Base-by-base conservation (phyloP, 1,140 invertebrate species). In the Sarcophaga bullata region DNA sequence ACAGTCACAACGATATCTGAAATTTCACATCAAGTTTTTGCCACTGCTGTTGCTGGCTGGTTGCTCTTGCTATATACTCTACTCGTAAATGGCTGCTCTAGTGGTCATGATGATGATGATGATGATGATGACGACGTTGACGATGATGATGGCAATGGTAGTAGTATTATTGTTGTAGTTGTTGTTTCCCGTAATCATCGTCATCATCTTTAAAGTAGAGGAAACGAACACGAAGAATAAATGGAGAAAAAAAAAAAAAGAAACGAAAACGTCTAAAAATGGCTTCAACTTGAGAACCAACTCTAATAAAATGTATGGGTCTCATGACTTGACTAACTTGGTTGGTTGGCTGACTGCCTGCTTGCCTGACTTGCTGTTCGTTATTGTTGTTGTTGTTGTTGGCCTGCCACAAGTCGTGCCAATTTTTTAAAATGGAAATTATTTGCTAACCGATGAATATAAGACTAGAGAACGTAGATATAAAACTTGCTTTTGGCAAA, bases 21-120 rank as follows among this genome's bases (percentile, higher is more conserved):
- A 76, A 76, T 76, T 48, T 49, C 73, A 76, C 73, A 76, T 76
- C 46, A 76, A 68, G 7, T 68, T 68, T 68, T 68, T 68, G n/a
- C n/a, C 17, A 19, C 17, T 19, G 7, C 0, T 58, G 8, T n/a
- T 58, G 54, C 54, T 58, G 54, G 54, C 15, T 58, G 54, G 13
- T 13, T 13, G n/a, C 54, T 58, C 13, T 58, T 58, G 25, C 25
- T 37, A 37, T 37, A 37, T 37, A 37, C 25, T 37, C 25, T 37
- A 37, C 1, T 37, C 25, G 25, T 37, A 37, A 37, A 37, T 37
- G 25, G 25, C 25, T 37, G 25, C 25, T 37, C 25, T 37, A 37
- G 25, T 37, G 25, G 25, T 37, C 25, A 37, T 58, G 54, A 13
- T 58, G 54, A n/a, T 58, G 54, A 10, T 58, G 11, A 10, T 58